phyloP scores from a whole-genome alignment of 53 echinoderm and acorn worm genomes.

The Stichopus horrens region DNA sequence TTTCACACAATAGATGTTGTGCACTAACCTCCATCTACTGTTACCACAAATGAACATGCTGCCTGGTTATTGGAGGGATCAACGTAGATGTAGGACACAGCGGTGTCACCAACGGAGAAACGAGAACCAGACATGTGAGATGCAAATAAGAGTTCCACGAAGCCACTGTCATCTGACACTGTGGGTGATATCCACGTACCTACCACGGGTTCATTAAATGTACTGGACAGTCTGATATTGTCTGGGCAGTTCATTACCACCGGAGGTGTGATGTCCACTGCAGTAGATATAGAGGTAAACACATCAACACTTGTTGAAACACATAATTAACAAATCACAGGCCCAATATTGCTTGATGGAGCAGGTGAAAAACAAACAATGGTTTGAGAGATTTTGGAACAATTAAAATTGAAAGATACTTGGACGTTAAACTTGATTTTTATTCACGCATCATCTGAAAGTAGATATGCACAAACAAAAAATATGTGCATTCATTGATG shows the following conservation, averaged over 20 bases:
- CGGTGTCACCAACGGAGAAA: slow-evolving; percentile 49
- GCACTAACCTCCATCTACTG: slow-evolving; percentile 27
- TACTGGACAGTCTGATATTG: slow-evolving; percentile 31
- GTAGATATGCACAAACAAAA: too few relatives aligned
- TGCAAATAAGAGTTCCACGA: slow-evolving; percentile 28
- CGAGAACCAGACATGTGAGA: slow-evolving; percentile 50
- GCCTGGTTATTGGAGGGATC: slow-evolving; percentile 48
- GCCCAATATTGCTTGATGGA: too few relatives aligned
- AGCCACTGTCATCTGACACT: slow-evolving; percentile 55
- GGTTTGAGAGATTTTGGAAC: too few relatives aligned
- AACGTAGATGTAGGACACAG: slow-evolving; percentile 54
- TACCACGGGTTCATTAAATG: slow-evolving; percentile 6
- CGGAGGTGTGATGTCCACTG: slow-evolving; percentile 53
- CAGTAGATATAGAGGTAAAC: background rate
- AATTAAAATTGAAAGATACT: too few relatives aligned
- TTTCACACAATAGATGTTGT: background rate
- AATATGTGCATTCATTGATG: too few relatives aligned
- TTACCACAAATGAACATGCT: slow-evolving; percentile 9
- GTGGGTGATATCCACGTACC: slow-evolving; percentile 54
- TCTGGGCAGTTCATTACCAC: slow-evolving; percentile 52
- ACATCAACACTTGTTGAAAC: background rate
- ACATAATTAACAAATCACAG: too few relatives aligned
- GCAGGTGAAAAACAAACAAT: too few relatives aligned
- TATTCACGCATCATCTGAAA: too few relatives aligned
- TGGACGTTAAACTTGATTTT: too few relatives aligned